A percentile compares a stretch with the other conserved stretches of the same genome.
These are phyloP conservation scores for Castor canadensis DNA, from an alignment of 2,113 vertebrate species.

Conservation along the genomic window DNA sequence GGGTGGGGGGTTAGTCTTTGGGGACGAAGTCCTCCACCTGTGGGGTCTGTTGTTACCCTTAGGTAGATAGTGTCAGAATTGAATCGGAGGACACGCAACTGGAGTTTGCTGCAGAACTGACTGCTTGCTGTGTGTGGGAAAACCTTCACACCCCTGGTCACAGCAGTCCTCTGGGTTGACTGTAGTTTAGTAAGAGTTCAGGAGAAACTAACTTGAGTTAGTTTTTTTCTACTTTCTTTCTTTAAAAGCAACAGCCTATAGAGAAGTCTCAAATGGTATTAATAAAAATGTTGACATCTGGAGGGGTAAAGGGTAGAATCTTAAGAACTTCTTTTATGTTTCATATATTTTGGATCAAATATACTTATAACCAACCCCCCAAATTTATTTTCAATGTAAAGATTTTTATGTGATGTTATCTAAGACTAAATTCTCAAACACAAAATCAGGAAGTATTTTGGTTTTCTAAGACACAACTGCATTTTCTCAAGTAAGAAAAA, in stretches of 20 bases:
- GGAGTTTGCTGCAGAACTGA: background rate
- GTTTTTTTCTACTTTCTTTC: background rate
- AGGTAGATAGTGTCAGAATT: background rate
- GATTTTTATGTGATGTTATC: background rate
- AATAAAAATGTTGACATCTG: background rate
- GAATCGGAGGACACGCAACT: background rate
- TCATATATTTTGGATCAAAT: background rate
- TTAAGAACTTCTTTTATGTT: background rate
- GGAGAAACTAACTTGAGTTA: background rate
- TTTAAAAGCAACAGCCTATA: background rate
- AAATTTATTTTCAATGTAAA: slow-evolving; percentile 11
- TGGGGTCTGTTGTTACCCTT: background rate
- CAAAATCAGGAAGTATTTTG: background rate
- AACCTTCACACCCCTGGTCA: background rate
- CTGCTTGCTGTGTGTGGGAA: background rate
- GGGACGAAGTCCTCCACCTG: background rate
- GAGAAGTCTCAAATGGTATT: background rate
- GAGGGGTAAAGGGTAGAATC: background rate
- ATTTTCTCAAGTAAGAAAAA: background rate
- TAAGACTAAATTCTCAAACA: slow-evolving; percentile 15
- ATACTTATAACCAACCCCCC: background rate
- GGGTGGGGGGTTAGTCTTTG: background rate
- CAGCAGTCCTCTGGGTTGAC: background rate
- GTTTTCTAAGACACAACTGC: background rate
- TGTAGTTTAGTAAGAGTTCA: background rate